Evolutionary conservation across 2,888 invertebrate genomes (phyloP).

Genomic region (Patella ulyssiponensis): DNA sequence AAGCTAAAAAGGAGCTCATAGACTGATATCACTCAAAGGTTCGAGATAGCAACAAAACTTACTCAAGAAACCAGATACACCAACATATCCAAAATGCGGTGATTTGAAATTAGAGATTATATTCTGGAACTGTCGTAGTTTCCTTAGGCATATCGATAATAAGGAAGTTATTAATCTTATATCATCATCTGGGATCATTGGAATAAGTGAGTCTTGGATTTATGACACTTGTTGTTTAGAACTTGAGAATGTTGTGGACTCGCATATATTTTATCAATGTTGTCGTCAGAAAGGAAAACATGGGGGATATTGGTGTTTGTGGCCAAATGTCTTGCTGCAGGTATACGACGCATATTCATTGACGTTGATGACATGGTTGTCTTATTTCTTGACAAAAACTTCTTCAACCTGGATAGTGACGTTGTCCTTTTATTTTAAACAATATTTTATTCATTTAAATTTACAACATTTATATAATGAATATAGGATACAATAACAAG

Average conservation of each 20-base stretch:
- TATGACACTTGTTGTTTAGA: background rate
- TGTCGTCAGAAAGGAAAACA: background rate
- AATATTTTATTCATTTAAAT: too few species aligned
- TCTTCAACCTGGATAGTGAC: background rate
- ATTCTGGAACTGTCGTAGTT: background rate
- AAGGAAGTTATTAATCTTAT: background rate
- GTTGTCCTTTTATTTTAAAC: too few species aligned
- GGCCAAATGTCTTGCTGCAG: background rate
- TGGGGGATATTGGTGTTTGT: slow-evolving; percentile 1
- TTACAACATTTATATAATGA: too few species aligned
- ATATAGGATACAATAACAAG: too few species aligned
- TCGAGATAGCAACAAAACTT: background rate
- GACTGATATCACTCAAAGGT: background rate
- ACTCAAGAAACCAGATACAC: too few species aligned
- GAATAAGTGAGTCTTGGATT: background rate
- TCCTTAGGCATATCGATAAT: background rate
- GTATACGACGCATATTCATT: background rate
- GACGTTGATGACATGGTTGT: background rate
- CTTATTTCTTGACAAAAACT: background rate
- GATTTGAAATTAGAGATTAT: background rate
- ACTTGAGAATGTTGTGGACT: background rate
- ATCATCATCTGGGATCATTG: slow-evolving; percentile 4
- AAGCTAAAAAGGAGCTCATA: slow-evolving; percentile 1
- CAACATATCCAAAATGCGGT: too few species aligned
- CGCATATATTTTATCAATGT: background rate